Conservation (phyloP, 2,797 vertebrate genomes). For the Diceros bicornis region DNA sequence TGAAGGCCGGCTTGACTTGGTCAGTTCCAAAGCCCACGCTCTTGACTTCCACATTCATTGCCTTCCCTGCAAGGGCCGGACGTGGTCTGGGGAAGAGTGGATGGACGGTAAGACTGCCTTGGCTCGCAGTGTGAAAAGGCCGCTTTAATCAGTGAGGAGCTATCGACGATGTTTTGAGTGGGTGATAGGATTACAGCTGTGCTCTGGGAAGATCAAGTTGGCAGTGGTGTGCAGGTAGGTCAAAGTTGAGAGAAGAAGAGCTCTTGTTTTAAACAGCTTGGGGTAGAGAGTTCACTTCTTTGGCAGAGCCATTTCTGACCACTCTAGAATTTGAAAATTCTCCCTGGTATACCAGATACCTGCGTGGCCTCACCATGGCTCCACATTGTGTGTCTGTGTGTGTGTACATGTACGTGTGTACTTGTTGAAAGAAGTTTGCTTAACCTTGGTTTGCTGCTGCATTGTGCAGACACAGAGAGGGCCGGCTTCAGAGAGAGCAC, state of each 20-base stretch:
- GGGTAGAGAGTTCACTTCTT: not conserved
- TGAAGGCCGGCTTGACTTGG: not conserved
- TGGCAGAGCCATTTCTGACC: not conserved
- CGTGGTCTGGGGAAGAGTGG: not conserved
- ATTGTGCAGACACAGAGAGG: not conserved
- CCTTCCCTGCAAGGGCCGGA: too few species aligned
- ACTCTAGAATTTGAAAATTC: not conserved
- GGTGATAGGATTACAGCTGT: not conserved
- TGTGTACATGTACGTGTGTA: not conserved
- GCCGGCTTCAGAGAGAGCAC: not conserved
- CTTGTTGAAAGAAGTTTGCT: not conserved
- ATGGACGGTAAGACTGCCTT: not conserved
- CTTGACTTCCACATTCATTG: not conserved
- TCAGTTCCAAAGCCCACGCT: not conserved
- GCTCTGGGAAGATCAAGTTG: not conserved
- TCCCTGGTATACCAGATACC: not conserved
- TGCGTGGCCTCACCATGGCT: not conserved
- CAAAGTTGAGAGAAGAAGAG: not conserved
- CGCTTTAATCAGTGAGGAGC: not conserved
- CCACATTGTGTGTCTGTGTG: not conserved
- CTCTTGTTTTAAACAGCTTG: not conserved
- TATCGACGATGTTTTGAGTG: not conserved
- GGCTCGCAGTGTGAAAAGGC: not conserved
- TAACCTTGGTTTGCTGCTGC: not conserved
- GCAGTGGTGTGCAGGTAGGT: not conserved